Conservation (phyloP, 2,888 invertebrate species). For the Drosophila anceps region DNA sequence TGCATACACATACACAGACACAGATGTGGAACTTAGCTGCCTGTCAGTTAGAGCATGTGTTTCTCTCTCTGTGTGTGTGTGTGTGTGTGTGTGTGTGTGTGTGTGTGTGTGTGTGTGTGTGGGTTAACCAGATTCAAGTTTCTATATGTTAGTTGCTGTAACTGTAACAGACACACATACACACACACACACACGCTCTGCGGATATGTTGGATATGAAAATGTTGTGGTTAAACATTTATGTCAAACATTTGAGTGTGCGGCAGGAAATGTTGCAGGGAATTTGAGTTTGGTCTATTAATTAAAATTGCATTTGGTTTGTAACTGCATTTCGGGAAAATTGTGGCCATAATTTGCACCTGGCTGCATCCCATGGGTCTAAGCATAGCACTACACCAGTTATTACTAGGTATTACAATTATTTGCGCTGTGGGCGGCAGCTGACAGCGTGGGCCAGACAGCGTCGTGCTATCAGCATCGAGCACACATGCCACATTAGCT, state of each 20-base stretch:
- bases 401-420: slow-evolving; percentile 21
- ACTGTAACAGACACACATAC: slow-evolving; percentile 16
- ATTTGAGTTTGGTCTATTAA: slow-evolving; percentile 56
- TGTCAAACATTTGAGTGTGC: slow-evolving; percentile 29
- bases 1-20: slow-evolving; percentile 33
- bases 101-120: slow-evolving; percentile 20
- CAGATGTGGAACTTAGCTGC: slow-evolving; percentile 4
- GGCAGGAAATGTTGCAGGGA: slow-evolving; percentile 19
- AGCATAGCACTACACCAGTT: background rate
- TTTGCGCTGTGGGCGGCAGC: slow-evolving; percentile 1
- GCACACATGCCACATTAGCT: slow-evolving; percentile 21
- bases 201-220: slow-evolving; percentile 63
- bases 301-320: slow-evolving; percentile 67
- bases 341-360: slow-evolving; percentile 36
- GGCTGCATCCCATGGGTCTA: slow-evolving; percentile 13
- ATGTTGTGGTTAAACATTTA: slow-evolving; percentile 62
- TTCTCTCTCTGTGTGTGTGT: slow-evolving; percentile 20
- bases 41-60: slow-evolving; percentile 16
- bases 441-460: background rate
- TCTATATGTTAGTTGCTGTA: slow-evolving; percentile 41
- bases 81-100: slow-evolving; percentile 28
- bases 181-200: slow-evolving; percentile 2
- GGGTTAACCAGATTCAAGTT: slow-evolving; percentile 56
- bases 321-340: slow-evolving; percentile 41
- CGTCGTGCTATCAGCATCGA: slow-evolving; percentile 25